Evolutionary conservation across 2,888 invertebrate species (phyloP).

Genomic region (Osedax frankpressi): DNA sequence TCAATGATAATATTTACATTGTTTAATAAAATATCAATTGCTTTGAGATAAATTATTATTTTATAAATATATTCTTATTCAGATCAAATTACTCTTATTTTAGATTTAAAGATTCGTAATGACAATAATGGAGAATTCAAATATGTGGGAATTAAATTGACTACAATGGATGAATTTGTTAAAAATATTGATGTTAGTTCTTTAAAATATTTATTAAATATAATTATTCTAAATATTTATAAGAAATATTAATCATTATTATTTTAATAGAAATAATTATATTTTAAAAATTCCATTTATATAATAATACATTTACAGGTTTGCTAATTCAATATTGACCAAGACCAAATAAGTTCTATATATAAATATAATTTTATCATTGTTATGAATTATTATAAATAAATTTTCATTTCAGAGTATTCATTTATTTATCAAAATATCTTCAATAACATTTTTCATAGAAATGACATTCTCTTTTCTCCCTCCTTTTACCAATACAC

Average conservation of each 20-base stretch:
- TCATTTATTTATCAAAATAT: not conserved
- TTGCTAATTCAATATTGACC: too few relatives aligned
- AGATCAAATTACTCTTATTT: not conserved
- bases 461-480: not conserved
- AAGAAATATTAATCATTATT: not conserved
- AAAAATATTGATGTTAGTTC: not conserved
- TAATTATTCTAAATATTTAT: not conserved
- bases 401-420: not conserved
- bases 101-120: not conserved
- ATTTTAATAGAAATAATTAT: not conserved
- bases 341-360: too few relatives aligned
- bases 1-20: too few relatives aligned
- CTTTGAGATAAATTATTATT: too few relatives aligned
- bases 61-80: too few relatives aligned
- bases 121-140: not conserved
- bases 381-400: too few relatives aligned
- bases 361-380: too few relatives aligned
- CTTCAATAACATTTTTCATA: not conserved
- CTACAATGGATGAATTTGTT: not conserved
- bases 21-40: too few relatives aligned
- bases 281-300: not conserved
- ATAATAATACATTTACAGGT: not conserved
- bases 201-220: not conserved
- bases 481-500: not conserved
- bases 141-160: not conserved